Evolutionary conservation across 2,113 vertebrate genomes (phyloP).

Genomic region (Toxotes chatareus): DNA sequence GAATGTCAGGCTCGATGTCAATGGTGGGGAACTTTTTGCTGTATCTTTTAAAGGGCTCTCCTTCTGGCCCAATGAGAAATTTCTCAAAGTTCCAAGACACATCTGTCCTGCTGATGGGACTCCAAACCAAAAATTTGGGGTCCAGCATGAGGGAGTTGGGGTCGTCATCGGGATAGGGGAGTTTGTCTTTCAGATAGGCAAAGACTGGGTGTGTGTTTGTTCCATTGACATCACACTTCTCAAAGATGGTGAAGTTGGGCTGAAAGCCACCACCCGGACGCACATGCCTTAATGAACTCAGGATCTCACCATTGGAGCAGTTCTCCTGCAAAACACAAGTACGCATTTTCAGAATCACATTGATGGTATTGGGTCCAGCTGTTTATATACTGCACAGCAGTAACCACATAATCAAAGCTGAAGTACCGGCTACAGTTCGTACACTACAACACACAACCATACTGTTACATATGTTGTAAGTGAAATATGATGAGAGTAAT

Average conservation of each 20-base stretch:
- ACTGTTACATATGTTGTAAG: not conserved
- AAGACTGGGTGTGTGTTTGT: slow-evolving; percentile 92
- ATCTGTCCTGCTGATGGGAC: slow-evolving; percentile 89
- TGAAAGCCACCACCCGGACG: slow-evolving; percentile 91
- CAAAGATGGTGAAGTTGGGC: slow-evolving; percentile 91
- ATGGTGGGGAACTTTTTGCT: slow-evolving; percentile 89
- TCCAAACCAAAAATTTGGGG: slow-evolving; percentile 92
- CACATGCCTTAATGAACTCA: slow-evolving; percentile 91
- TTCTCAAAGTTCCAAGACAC: slow-evolving; percentile 99
- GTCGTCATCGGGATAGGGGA: slow-evolving; percentile 91
- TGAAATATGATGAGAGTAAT: too few relatives aligned
- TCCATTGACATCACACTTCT: slow-evolving; percentile 97
- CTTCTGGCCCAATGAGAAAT: slow-evolving; percentile 95
- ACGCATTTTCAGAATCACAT: not conserved
- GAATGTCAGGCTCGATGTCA: slow-evolving; percentile 94
- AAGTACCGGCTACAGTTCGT: too few relatives aligned
- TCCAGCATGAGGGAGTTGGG: slow-evolving; percentile 87
- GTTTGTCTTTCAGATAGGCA: slow-evolving; percentile 95
- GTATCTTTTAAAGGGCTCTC: slow-evolving; percentile 96
- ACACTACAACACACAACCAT: not conserved
- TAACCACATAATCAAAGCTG: too few relatives aligned
- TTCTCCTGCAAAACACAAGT: slow-evolving; percentile 88
- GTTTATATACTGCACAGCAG: not conserved
- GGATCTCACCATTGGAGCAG: slow-evolving; percentile 92
- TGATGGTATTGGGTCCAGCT: not conserved